Percentiles rank a stretch among this genome's conserved stretches.
Conservation (phyloP, 2,888 invertebrate species). For the Caenorhabditis afra region DNA sequence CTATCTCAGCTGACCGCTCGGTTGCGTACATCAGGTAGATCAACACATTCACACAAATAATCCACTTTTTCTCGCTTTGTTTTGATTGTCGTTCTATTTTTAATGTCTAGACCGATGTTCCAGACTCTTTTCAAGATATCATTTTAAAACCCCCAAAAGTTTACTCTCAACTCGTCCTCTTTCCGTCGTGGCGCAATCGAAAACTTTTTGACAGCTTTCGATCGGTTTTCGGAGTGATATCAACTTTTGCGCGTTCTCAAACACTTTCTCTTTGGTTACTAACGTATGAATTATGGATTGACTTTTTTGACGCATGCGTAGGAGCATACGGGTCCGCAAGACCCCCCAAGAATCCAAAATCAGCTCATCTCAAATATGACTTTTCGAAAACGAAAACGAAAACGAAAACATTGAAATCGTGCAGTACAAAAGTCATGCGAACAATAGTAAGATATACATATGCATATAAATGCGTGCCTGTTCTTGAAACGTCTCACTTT, state of each 20-base stretch:
- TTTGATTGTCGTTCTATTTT: conserved; percentile 18
- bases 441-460: no score
- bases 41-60: conserved; percentile 38
- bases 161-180: not conserved
- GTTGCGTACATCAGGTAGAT: conserved; percentile 42
- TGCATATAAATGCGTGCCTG: no score
- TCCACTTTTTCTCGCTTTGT: conserved; percentile 6
- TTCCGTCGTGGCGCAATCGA: not conserved
- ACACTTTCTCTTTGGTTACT: not conserved
- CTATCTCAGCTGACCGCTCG: conserved; percentile 39
- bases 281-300: not conserved
- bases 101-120: not conserved
- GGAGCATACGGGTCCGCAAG: no score
- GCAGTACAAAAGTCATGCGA: no score
- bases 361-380: no score
- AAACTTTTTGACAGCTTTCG: not conserved
- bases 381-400: no score
- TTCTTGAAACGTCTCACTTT: no score
- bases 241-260: not conserved
- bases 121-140: not conserved
- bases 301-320: not conserved
- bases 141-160: not conserved
- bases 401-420: no score
- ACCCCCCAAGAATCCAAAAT: no score
- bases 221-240: not conserved